Percentiles rank a stretch among this genome's conserved stretches.
phyloP scores from a whole-genome alignment of 2,888 invertebrate genomes.

The Synanthedon vespiformis region DNA sequence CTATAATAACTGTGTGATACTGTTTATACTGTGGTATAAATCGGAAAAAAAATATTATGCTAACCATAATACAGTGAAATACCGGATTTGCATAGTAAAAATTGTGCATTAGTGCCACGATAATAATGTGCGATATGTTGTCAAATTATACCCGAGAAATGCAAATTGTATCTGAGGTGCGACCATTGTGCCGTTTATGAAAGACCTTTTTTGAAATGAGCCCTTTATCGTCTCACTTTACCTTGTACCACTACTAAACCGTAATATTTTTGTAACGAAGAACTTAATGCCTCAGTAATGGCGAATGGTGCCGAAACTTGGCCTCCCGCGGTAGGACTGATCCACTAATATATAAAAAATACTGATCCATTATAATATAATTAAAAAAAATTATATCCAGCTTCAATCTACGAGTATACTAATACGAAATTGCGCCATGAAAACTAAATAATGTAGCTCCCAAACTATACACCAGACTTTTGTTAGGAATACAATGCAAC shows the following conservation, averaged over 20 bases:
- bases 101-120: neutral
- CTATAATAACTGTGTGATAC: too few species aligned
- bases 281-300: neutral
- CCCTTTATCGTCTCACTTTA: conserved; percentile 8
- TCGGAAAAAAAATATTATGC: neutral
- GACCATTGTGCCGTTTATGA: conserved; percentile 25
- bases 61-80: neutral
- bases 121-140: neutral
- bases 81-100: neutral
- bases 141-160: conserved; percentile 14
- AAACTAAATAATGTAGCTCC: too few species aligned
- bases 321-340: too few species aligned
- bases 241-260: conserved; percentile 3
- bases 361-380: too few species aligned
- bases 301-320: too few species aligned
- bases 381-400: too few species aligned
- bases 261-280: conserved; percentile 8
- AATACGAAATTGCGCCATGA: too few species aligned
- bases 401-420: too few species aligned
- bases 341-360: too few species aligned
- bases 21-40: too few species aligned
- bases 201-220: conserved; percentile 20
- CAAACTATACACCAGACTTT: too few species aligned
- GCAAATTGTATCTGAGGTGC: conserved; percentile 24
- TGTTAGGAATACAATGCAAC: too few species aligned